phyloP scores from a whole-genome alignment of 2,797 vertebrate genomes.

The Phataginus tricuspis region DNA sequence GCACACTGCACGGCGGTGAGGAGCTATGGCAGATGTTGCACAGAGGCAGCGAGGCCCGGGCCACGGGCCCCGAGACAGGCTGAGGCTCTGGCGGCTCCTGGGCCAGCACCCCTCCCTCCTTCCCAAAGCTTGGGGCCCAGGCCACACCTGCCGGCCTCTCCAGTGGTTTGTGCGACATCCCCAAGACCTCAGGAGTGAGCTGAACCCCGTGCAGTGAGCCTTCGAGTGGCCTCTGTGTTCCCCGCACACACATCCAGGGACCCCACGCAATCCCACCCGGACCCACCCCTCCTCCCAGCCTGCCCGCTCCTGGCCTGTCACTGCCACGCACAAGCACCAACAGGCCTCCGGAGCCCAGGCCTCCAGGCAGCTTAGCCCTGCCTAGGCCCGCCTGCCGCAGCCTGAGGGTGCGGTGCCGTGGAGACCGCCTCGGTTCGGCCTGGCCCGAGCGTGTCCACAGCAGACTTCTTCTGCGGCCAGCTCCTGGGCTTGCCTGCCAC shows the following conservation, averaged over 20 bases:
- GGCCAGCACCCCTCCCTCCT: neutral
- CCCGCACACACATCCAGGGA: too few species aligned
- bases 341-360: neutral
- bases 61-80: too few species aligned
- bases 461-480: neutral
- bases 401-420: rapidly evolving
- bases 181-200: neutral
- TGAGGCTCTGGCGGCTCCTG: neutral
- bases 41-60: neutral
- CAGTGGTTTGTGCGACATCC: neutral
- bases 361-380: too few species aligned
- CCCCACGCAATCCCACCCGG: neutral
- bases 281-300: neutral
- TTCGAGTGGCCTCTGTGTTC: neutral
- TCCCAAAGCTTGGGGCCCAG: neutral
- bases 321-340: neutral
- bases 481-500: neutral
- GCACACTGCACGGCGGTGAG: neutral
- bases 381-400: rapidly evolving
- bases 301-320: neutral
- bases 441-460: neutral
- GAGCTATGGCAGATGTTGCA: neutral
- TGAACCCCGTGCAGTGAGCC: neutral
- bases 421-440: neutral
- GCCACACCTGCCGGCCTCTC: neutral